Evolutionary conservation across 2,113 vertebrate genomes (phyloP).

Genomic region (Thunnus maccoyii): DNA sequence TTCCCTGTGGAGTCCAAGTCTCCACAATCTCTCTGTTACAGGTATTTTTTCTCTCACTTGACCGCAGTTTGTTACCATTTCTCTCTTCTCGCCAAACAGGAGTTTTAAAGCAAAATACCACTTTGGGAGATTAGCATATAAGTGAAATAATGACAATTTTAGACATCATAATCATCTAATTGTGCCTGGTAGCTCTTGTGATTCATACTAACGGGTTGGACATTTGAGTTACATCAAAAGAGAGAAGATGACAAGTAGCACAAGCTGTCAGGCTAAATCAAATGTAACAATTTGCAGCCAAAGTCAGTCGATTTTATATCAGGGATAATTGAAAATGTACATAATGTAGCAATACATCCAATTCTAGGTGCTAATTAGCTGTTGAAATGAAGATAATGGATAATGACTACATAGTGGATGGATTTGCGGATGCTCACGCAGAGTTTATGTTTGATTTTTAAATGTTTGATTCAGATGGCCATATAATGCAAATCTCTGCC

Average conservation of each 20-base stretch:
- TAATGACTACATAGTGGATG: too few relatives aligned
- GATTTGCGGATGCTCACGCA: too few relatives aligned
- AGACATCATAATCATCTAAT: neutral
- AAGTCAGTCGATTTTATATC: neutral
- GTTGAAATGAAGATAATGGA: too few relatives aligned
- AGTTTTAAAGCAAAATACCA: slow-evolving; percentile 19
- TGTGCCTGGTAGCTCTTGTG: neutral
- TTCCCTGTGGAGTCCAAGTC: slow-evolving; percentile 56
- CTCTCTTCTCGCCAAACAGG: neutral
- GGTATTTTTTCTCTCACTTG: neutral
- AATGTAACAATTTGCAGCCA: neutral
- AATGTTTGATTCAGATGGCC: too few relatives aligned
- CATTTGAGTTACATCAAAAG: neutral
- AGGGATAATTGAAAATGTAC: too few relatives aligned
- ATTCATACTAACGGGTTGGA: slow-evolving; percentile 4
- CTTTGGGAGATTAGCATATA: slow-evolving; percentile 16
- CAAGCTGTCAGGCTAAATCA: neutral
- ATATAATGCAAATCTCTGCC: too few relatives aligned
- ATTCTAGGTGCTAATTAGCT: too few relatives aligned
- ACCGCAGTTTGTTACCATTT: slow-evolving; percentile 3
- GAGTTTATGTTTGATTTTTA: too few relatives aligned
- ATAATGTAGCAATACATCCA: too few relatives aligned
- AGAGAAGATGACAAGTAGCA: neutral
- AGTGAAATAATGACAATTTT: neutral
- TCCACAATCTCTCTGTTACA: slow-evolving; percentile 51